Conservation (phyloP, 2,888 invertebrate genomes). For the Acronicta aceris region DNA sequence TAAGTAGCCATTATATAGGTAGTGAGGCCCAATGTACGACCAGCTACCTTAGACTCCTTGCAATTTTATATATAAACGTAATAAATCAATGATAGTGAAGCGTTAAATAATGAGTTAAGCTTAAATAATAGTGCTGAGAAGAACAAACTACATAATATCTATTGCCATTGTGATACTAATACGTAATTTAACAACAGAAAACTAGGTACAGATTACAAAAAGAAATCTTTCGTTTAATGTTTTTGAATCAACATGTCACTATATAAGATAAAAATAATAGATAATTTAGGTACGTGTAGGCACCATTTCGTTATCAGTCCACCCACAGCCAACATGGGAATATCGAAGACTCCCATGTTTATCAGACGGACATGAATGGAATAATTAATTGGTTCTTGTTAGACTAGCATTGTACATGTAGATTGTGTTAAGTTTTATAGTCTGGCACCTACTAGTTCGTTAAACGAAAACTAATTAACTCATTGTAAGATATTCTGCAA, state of each 20-base stretch:
- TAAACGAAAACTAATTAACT: constrained; percentile 35
- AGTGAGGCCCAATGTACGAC: constrained; percentile 28
- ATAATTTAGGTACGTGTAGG: constrained; percentile 39
- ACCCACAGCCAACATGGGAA: constrained; percentile 40
- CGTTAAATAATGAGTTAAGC: constrained; percentile 21
- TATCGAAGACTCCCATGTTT: constrained; percentile 41
- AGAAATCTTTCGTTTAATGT: constrained; percentile 5
- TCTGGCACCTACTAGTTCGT: constrained; percentile 26
- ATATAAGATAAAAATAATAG: constrained; percentile 29
- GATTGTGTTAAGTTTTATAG: constrained; percentile 31
- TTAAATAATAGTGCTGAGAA: constrained; percentile 17
- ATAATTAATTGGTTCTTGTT: constrained; percentile 48
- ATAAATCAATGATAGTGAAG: constrained; percentile 33
- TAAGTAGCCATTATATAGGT: constrained; percentile 52
- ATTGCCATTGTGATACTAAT: background rate
- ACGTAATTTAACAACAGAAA: background rate
- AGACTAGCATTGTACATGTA: constrained; percentile 20
- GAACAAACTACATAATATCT: constrained; percentile 11
- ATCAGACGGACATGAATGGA: constrained; percentile 43
- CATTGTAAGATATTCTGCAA: constrained; percentile 28
- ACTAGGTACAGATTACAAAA: background rate
- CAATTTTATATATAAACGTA: constrained; percentile 41
- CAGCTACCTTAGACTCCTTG: constrained; percentile 26
- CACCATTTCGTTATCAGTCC: constrained; percentile 40
- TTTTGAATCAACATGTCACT: constrained; percentile 8